A percentile compares a stretch with the other conserved stretches of the same genome.
Conservation (phyloP, 1,140 invertebrate genomes). For the Ganaspis sp. region DNA sequence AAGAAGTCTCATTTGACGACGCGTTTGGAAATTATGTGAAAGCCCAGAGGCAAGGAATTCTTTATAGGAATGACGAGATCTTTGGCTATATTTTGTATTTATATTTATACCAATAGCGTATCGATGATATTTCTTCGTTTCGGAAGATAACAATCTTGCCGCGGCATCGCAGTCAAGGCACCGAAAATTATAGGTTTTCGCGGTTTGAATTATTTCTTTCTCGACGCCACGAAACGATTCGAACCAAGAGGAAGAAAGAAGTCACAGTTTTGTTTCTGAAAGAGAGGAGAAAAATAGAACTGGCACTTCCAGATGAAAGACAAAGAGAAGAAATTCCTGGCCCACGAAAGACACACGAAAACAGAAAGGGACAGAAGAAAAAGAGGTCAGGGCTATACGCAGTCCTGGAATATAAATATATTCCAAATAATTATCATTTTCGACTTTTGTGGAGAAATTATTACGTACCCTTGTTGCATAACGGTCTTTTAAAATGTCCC, state of each 20-base stretch:
- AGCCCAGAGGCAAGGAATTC: conserved; percentile 4
- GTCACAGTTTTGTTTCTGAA: neutral
- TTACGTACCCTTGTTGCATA: neutral
- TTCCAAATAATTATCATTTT: conserved; percentile 14
- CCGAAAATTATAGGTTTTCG: conserved; percentile 63
- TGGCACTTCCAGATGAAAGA: neutral
- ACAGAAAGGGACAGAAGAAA: neutral
- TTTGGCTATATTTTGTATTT: conserved; percentile 51
- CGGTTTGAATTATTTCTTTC: conserved; percentile 61
- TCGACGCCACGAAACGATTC: conserved; percentile 32
- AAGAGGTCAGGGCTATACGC: conserved; percentile 7
- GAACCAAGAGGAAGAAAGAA: conserved; percentile 5
- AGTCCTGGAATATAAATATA: neutral
- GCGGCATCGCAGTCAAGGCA: conserved; percentile 19
- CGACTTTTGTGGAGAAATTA: neutral
- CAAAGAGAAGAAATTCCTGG: neutral
- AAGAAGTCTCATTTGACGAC: conserved; percentile 14
- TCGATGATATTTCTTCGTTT: conserved; percentile 57
- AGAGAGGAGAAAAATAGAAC: conserved; percentile 24
- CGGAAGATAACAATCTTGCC: conserved; percentile 52
- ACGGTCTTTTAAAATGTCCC: too few species aligned
- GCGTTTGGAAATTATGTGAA: neutral
- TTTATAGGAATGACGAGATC: conserved; percentile 29
- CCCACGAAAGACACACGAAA: neutral
- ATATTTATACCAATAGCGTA: conserved; percentile 35